phyloP scores from a whole-genome alignment of 2,888 invertebrate genomes.

The Cephus runcator region DNA sequence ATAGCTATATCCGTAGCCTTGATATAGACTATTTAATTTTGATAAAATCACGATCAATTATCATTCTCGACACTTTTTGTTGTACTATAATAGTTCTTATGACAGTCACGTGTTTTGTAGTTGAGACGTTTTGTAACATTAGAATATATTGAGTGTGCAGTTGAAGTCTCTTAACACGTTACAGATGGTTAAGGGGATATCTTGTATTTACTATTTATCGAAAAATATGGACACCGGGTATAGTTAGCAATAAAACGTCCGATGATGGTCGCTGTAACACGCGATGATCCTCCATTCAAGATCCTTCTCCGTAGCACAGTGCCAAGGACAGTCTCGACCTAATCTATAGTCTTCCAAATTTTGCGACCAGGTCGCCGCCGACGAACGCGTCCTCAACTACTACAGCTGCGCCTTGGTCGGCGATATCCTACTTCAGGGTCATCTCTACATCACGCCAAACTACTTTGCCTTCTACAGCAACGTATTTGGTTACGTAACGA shows the following conservation, averaged over 20 bases:
- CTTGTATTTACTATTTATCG: too few species aligned
- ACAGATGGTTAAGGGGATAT: too few species aligned
- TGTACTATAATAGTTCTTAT: too few species aligned
- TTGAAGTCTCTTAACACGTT: too few species aligned
- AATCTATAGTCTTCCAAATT: conserved; percentile 46
- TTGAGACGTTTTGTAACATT: too few species aligned
- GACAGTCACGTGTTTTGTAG: too few species aligned
- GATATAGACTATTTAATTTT: not conserved
- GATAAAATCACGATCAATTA: not conserved
- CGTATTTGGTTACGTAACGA: conserved; percentile 93
- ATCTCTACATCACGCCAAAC: conserved; percentile 92
- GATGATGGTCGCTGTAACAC: not conserved
- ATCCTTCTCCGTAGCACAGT: not conserved
- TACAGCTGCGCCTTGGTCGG: conserved; percentile 93
- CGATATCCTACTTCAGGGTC: conserved; percentile 92
- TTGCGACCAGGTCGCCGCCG: conserved; percentile 73
- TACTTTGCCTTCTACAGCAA: conserved; percentile 97
- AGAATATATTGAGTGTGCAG: too few species aligned
- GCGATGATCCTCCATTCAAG: not conserved
- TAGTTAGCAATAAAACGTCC: too few species aligned
- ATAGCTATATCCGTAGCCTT: not conserved
- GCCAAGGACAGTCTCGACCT: not conserved
- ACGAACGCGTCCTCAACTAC: conserved; percentile 89
- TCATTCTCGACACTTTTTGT: not conserved
- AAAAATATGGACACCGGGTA: too few species aligned